phyloP scores from a whole-genome alignment of 2,797 vertebrate genomes.

The Ctenosaura bakeri region DNA sequence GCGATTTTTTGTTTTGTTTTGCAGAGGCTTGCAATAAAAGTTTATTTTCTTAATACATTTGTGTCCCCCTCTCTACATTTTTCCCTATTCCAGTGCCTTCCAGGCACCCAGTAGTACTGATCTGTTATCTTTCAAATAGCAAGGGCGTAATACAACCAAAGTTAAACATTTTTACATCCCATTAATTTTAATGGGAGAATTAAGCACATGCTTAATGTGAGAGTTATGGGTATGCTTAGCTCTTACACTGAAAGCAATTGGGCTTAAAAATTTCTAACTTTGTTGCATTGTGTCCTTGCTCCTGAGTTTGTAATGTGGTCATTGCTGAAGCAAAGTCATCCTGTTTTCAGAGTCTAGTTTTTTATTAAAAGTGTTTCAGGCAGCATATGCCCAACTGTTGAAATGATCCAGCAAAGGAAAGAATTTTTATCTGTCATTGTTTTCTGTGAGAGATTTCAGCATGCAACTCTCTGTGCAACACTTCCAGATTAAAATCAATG shows the following conservation, averaged over 20 bases:
- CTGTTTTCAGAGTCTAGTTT: conserved; percentile 33
- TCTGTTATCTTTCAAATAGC: background rate
- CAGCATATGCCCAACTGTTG: conserved; percentile 1
- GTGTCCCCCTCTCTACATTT: background rate
- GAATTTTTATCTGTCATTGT: conserved; percentile 15
- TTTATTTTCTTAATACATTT: background rate
- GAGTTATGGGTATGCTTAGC: background rate
- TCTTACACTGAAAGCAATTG: background rate
- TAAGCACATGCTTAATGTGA: background rate
- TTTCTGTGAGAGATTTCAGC: background rate
- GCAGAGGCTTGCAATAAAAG: background rate
- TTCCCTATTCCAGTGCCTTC: background rate
- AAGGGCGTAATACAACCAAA: background rate
- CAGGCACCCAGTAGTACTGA: background rate
- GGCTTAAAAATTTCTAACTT: background rate
- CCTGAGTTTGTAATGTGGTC: conserved; percentile 8
- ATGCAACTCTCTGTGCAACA: background rate
- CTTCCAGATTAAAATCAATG: background rate
- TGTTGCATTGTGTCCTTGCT: background rate
- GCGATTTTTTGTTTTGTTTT: background rate
- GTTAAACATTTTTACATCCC: background rate
- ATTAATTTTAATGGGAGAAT: conserved; percentile 14
- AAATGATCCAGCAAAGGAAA: conserved; percentile 42
- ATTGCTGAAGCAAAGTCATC: background rate
- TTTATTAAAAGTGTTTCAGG: background rate